phyloP scores from a whole-genome alignment of 1,140 invertebrate species.

The Drosophila orosa region DNA sequence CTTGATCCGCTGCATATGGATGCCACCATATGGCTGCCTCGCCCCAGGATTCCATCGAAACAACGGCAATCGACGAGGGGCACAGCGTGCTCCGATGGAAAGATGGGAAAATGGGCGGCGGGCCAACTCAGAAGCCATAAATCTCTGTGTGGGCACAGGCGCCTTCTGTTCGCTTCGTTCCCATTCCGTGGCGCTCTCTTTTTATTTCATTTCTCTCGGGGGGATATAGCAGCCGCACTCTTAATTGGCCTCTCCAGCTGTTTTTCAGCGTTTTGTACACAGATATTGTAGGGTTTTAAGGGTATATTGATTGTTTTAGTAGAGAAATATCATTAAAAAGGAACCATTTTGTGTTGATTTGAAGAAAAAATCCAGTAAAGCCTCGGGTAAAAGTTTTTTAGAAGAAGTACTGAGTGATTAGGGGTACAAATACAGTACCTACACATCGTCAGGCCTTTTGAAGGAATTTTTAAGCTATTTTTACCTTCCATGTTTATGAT shows the following conservation, averaged over 20 bases:
- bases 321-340: too few species aligned
- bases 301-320: background rate
- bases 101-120: constrained; percentile 24
- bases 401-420: background rate
- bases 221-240: constrained; percentile 20
- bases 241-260: constrained; percentile 45
- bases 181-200: constrained; percentile 2
- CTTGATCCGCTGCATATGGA: constrained; percentile 6
- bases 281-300: background rate
- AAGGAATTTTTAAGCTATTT: too few species aligned
- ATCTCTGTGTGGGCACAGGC: constrained; percentile 49
- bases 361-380: background rate
- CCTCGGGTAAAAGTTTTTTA: background rate
- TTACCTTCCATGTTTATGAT: too few species aligned
- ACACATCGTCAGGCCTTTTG: background rate
- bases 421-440: background rate
- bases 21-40: constrained; percentile 23
- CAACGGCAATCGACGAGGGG: constrained; percentile 6
- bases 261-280: background rate
- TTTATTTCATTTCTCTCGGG: constrained; percentile 11
- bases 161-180: constrained; percentile 16
- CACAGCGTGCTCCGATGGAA: constrained; percentile 20
- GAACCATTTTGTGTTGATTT: background rate
- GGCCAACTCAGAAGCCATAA: constrained; percentile 38
- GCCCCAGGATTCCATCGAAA: constrained; percentile 15